Base-by-base conservation (phyloP, 2,888 invertebrate genomes). In the Yponomeuta cagnagella region DNA sequence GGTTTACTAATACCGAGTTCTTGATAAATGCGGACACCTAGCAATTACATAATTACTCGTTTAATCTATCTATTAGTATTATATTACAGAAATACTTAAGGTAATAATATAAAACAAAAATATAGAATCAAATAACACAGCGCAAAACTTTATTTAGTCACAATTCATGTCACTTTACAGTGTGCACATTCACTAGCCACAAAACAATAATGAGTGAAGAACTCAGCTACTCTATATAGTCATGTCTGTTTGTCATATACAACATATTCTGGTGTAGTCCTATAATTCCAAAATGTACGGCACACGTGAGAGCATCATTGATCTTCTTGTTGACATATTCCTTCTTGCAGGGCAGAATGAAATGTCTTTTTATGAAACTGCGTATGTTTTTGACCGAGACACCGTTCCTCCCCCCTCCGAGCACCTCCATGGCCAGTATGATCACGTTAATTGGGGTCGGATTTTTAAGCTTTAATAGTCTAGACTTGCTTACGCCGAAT, bases 371-470 rank as follows among this genome's bases (percentile, higher is more conserved):
- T 74, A 86, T 79, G 67, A 83, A 71, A 31, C 79, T 73, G 72
- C 76, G 75, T 73, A 86, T 80, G 75, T 78, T 80, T 69, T 76
- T 72, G 68, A 83, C 76, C 9, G 81, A 74, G 48, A 86, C 84
- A 72, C 82, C 82, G 74, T 72, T 74, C 48, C 72, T 72, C 70
- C 77, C 73, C 68, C 78, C 79, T 63, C 80, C 77, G 58, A 85
- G 80, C 6, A 79, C 73, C 76, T 84, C 77, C 82, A 84, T 82
- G n/a, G 82, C 82, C 84, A 83, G 85, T 74, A 85, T 79, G 74
- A 85, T 80, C 72, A 81, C 82, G 71, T 84, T 83, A 71, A 81
- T 75, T 63, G 83, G 83, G 69, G 83, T 81, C 12, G 79, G 79
- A 33, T 58, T 58, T 58, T 70, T 52, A 52, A 73, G 74, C 73